These are phyloP conservation scores for Gallinago solitaria DNA, from an alignment of 2,797 vertebrate species.

Conservation along the genomic window DNA sequence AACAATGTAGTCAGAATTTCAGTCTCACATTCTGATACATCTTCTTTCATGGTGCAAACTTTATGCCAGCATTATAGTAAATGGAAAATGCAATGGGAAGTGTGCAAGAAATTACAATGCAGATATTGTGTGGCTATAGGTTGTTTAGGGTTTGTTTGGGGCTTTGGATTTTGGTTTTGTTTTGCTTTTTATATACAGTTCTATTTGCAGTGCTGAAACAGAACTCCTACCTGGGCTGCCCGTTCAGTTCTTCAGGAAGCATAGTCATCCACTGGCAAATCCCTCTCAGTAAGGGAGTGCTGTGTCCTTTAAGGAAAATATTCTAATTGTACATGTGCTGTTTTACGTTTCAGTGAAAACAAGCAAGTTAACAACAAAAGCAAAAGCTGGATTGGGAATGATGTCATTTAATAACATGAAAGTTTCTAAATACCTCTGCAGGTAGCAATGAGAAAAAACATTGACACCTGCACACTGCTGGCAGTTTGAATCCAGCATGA, in stretches of 20 bases:
- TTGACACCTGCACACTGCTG: not conserved
- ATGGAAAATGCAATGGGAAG: not conserved
- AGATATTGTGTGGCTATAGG: not conserved
- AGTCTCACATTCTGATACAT: not conserved
- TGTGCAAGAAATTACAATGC: not conserved
- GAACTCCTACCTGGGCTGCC: not conserved
- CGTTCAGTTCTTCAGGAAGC: not conserved
- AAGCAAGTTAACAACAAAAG: not conserved
- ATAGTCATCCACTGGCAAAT: not conserved
- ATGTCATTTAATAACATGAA: not conserved
- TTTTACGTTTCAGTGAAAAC: not conserved
- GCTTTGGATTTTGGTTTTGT: not conserved
- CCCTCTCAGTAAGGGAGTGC: not conserved
- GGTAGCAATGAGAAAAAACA: not conserved
- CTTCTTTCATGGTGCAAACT: not conserved
- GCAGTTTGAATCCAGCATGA: not conserved
- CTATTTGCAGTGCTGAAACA: not conserved
- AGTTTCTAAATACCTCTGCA: not conserved
- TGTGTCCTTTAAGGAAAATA: not conserved
- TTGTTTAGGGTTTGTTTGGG: not conserved
- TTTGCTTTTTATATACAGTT: not conserved
- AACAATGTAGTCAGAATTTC: not conserved
- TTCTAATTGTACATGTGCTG: not conserved
- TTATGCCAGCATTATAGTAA: not conserved
- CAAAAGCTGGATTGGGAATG: not conserved